Evolutionary conservation across 2,113 vertebrate species (phyloP), one percentile per base, ranked within the genome.

Genomic region (Orthochromis malagaraziensis): DNA sequence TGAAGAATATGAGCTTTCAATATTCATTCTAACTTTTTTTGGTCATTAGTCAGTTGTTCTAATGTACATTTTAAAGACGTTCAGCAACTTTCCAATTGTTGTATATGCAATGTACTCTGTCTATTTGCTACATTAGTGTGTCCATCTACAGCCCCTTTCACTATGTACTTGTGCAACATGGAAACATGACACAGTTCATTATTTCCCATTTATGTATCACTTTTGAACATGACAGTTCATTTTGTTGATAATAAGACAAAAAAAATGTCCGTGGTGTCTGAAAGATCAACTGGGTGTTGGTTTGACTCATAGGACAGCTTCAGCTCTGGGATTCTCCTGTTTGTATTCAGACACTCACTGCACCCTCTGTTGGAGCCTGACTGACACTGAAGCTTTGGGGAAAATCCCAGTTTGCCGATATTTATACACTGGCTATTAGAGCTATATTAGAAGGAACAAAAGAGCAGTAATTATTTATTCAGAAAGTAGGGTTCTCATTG

Each of bases 181-280:
- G 68, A 73, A 68, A 26, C 6, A 73, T 7, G 8, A 26, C 40
- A 1, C n/a, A 24, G 0, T 40, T 45, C 40, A 17, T 45, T 29
- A 73, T 26, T 73, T 45, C 7, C 21, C 7, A 73, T 45, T 45
- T 26, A 47, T 45, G 24, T 45, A 26, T 26, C 40, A 45, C 40
- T 1, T 45, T 73, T 73, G 38, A 73, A 45, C 21, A 17, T 40
- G 9, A 42, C 40, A 1, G 1, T 45, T 73, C 5, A 24, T 73
- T 73, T 70, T 21, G 11, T 21, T 70, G n/a, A 24, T 45, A 16
- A 24, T 70, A 45, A 24, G 16, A 60, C 8, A 33, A 60, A 21
- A 24, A 0, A 42, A 14, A 13, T 9, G n/a, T 42, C 35, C 24
- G 19, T 0, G 19, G 2, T 65, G 33, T 19, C 60, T 35, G 31